Percentiles rank a stretch among this genome's conserved stretches.
Evolutionary conservation across 2,113 vertebrate species (phyloP).

Genomic region (Rhadina sibilatrix): DNA sequence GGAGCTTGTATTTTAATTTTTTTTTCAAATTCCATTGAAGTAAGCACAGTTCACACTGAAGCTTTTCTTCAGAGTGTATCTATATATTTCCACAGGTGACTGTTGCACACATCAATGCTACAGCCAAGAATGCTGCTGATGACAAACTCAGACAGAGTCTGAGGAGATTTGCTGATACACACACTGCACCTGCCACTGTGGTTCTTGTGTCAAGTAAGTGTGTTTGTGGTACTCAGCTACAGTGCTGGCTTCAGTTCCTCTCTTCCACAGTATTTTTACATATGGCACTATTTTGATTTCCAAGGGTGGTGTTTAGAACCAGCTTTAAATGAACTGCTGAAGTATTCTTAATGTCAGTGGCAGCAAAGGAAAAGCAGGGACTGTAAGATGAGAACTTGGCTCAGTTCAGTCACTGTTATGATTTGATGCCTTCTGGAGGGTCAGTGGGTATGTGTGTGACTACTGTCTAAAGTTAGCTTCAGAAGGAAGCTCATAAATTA

Average conservation of each 20-base stretch:
- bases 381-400: background rate
- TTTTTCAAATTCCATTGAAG: fast-evolving
- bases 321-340: background rate
- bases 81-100: slow-evolving; percentile 82
- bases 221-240: background rate
- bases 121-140: slow-evolving; percentile 97
- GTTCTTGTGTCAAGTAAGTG: slow-evolving; percentile 96
- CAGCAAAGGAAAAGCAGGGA: background rate
- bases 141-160: slow-evolving; percentile 97
- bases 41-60: background rate
- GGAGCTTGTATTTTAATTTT: background rate
- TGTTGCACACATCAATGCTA: slow-evolving; percentile 97
- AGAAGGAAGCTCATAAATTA: background rate
- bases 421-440: background rate
- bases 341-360: background rate
- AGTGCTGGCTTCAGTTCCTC: background rate
- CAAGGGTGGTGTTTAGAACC: background rate
- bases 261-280: background rate
- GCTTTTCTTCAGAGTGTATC: background rate
- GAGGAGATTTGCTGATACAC: slow-evolving; percentile 94
- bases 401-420: background rate
- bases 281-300: background rate
- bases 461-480: background rate
- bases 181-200: slow-evolving; percentile 93
- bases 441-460: background rate